Base-by-base conservation (phyloP, 2,113 vertebrate genomes). In the Fregetta grallaria region DNA sequence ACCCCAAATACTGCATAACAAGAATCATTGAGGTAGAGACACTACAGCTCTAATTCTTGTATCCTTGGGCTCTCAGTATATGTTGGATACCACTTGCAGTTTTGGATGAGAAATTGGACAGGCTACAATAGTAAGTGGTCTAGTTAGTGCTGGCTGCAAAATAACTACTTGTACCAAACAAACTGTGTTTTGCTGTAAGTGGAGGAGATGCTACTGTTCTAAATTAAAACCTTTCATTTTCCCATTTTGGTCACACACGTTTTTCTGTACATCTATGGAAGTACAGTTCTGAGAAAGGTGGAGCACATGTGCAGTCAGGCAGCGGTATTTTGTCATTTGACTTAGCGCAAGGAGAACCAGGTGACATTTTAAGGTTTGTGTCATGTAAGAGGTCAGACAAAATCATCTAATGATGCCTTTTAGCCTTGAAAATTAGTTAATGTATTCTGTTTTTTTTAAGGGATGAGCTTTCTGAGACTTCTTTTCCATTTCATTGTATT, bases 81-180 rank as follows among this genome's bases (percentile, higher is more conserved):
- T 86, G 36, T 77, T 92, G 86, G 92, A 90, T 91, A 77, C 72
- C 45, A 62, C 88, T 45, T 77, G 68, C 72, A 73, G 58, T 88
- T 92, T 88, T 88, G 79, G 86, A 76, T 92, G 89, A 92, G 84
- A 61, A 92, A 96, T 80, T 85, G 84, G 76, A 81, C 87, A 89
- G 76, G 72, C 73, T 90, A 36, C 84, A 92, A 67, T 89, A 94
- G 80, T 84, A 81, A 91, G 92, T 87, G 56, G n/a, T 89, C 80
- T 95, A 81, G 91, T 96, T 96, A 95, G 80, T 85, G 56, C 86
- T 87, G 52, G 61, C 93, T 94, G 70, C 77, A 89, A 49, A 92
- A 50, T 84, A 86, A 56, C 76, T 81, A 10, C 65, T 95, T 66
- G 72, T 92, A 83, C 68, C 32, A 74, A 93, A 95, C 36, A 86